A percentile compares a stretch with the other conserved stretches of the same genome.
phyloP scores from a whole-genome alignment of 2,113 vertebrate genomes.

The Silurus glanis region DNA sequence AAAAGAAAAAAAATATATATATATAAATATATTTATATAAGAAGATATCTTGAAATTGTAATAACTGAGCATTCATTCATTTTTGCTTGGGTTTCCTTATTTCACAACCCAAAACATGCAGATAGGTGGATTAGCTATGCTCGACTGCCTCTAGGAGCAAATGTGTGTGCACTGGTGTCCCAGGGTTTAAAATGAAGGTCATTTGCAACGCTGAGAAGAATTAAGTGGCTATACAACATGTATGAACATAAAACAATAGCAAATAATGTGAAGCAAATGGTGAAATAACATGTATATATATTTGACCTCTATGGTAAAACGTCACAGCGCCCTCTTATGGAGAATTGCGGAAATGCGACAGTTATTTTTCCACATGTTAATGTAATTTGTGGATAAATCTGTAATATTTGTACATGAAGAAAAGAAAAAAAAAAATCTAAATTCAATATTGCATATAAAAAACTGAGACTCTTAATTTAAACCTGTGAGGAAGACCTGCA shows the following conservation, averaged over 20 bases:
- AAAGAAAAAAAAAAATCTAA: not conserved
- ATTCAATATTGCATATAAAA: not conserved
- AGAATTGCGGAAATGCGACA: not conserved
- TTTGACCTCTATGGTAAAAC: no score
- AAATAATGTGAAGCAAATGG: not conserved
- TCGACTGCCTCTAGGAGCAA: not conserved
- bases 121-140: not conserved
- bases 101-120: not conserved
- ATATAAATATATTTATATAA: no score
- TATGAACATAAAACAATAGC: not conserved
- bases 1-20: not conserved
- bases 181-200: not conserved
- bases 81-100: not conserved
- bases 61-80: no score
- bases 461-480: not conserved
- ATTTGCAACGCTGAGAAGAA: not conserved
- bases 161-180: not conserved
- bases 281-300: not conserved
- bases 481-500: conserved; percentile 45
- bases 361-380: not conserved
- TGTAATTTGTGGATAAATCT: not conserved
- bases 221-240: not conserved
- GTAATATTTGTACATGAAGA: not conserved
- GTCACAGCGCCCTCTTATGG: not conserved
- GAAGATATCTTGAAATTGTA: no score